phyloP scores from a whole-genome alignment of 2,888 invertebrate species.

The Odontothrips loti region DNA sequence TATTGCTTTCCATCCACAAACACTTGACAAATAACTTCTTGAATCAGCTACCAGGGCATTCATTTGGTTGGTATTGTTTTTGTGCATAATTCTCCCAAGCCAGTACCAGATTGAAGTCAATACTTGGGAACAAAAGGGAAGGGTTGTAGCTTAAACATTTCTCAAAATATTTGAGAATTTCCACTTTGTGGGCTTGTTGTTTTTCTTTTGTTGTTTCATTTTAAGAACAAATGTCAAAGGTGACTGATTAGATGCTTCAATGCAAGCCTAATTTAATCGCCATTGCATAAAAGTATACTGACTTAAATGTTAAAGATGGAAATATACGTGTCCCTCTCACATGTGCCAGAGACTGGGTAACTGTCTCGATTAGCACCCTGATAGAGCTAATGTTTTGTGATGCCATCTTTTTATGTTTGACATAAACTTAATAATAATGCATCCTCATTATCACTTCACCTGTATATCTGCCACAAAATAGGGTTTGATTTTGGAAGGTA shows the following conservation, averaged over 20 bases:
- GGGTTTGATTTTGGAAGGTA: slow-evolving; percentile 13
- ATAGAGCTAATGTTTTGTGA: slow-evolving; percentile 7
- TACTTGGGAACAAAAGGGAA: slow-evolving; percentile 17
- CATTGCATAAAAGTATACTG: slow-evolving; percentile 9
- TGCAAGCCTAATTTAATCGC: slow-evolving; percentile 17
- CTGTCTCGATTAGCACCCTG: background rate
- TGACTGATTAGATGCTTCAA: slow-evolving; percentile 9
- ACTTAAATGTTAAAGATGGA: slow-evolving; percentile 6
- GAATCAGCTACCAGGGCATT: background rate
- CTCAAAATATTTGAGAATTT: background rate
- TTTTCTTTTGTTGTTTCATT: background rate
- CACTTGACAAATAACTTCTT: background rate
- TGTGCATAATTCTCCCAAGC: slow-evolving; percentile 2
- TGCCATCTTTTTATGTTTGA: slow-evolving; percentile 17
- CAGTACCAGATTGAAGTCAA: slow-evolving; percentile 5
- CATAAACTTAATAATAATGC: background rate
- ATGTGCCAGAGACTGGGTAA: background rate
- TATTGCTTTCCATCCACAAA: background rate
- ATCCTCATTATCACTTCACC: background rate
- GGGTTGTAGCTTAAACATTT: slow-evolving; percentile 4
- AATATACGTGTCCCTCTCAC: background rate
- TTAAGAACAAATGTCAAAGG: slow-evolving; percentile 9
- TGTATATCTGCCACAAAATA: background rate
- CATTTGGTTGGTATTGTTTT: background rate
- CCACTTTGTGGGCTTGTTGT: slow-evolving; percentile 16